These are phyloP conservation scores for Engystomops pustulosus DNA, from an alignment of 2,113 vertebrate genomes.

Conservation along the genomic window DNA sequence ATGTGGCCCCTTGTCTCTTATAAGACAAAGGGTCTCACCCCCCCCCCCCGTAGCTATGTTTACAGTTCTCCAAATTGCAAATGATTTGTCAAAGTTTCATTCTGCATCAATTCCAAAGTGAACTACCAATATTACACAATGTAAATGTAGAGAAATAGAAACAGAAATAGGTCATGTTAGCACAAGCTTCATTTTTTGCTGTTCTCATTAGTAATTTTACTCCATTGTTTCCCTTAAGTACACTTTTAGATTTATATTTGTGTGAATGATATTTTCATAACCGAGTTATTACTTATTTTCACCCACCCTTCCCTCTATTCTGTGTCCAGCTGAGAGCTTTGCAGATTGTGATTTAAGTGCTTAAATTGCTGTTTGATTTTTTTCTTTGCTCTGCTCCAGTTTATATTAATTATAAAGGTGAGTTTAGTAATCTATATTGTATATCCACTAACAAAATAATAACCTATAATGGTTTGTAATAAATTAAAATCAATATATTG, in stretches of 20 bases:
- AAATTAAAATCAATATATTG: slow-evolving; percentile 58
- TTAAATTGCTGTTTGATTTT: slow-evolving; percentile 29
- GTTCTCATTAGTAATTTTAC: neutral
- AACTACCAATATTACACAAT: neutral
- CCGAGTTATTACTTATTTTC: neutral
- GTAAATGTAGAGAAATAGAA: neutral
- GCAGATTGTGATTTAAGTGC: slow-evolving; percentile 19
- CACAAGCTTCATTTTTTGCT: neutral
- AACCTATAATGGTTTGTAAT: slow-evolving; percentile 47
- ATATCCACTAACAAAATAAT: slow-evolving; percentile 45
- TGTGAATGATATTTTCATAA: slow-evolving; percentile 21
- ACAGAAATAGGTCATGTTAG: neutral
- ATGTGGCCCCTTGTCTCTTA: no score
- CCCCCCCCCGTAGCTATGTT: no score
- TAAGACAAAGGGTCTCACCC: no score
- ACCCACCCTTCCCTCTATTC: neutral
- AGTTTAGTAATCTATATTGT: slow-evolving; percentile 43
- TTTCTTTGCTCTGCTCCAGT: neutral
- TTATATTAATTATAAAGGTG: slow-evolving; percentile 51
- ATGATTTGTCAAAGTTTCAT: no score
- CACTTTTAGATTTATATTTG: neutral
- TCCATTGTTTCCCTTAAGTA: neutral
- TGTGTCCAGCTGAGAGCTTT: neutral
- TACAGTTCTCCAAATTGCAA: no score
- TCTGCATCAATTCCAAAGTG: neutral